Evolutionary conservation across 2,888 invertebrate species (phyloP), one percentile per base, ranked within the genome.

Genomic region (Argyresthia goedartella): DNA sequence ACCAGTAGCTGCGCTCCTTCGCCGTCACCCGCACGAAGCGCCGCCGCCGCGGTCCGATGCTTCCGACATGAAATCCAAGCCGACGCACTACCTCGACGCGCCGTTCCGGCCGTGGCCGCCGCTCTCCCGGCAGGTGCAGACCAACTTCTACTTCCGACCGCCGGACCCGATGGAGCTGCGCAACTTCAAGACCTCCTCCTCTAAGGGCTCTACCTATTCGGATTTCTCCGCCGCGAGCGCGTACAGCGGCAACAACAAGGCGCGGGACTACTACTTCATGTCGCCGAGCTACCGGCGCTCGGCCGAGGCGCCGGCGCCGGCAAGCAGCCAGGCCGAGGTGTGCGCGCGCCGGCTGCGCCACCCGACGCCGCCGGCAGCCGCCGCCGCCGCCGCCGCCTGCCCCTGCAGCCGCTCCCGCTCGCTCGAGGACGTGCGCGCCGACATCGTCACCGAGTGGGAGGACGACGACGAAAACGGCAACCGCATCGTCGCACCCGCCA

Each of bases 341-440:
- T 84, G 81, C 57, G 63, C 67, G 11, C 70, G 63, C 50, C 70
- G 81, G 55, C 82, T 84, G 58, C 69, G 80, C 47, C 15, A 10
- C 45, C 70, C 72, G 59, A 68, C 74, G 6, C 67, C 68, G 8
- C n/a, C n/a, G n/a, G n/a, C n/a, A n/a, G n/a, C n/a, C n/a, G n/a
- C n/a, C n/a, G 59, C 65, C 13, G 66, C 76, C 11, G 66, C 80
- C 39, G 74, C 84, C 9, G 81, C 89, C 3, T 91, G 91, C 62
- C 89, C 90, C 16, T 91, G 91, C 67, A 87, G 86, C 49, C 87
- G 92, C 48, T 92, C 93, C 13, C 88, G 91, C 52, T 93, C 93
- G 1, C 84, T 93, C 73, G 93, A 93, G 64, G 93, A 93, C 65
- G 91, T 93, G 11, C 87, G 92, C 48, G 88, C 90, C 16, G 91